Conservation (phyloP, 2,797 vertebrate species). For the Danionella dracula region DNA sequence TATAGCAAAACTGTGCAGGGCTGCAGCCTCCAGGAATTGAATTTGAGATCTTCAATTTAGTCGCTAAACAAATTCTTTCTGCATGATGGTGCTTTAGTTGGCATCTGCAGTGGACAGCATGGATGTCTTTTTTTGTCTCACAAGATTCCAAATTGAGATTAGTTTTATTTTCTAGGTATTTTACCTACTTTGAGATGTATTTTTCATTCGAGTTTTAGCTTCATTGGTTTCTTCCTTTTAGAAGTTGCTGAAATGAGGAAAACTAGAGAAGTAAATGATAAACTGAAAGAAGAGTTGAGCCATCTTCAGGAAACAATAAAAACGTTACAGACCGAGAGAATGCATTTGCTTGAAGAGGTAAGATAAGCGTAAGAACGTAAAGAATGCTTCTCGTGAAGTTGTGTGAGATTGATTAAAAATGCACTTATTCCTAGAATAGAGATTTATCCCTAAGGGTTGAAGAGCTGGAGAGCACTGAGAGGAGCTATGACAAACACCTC, state of each 20-base stretch:
- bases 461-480: not conserved
- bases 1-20: too few relatives aligned
- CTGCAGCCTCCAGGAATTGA: too few relatives aligned
- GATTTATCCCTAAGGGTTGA: not conserved
- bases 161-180: too few relatives aligned
- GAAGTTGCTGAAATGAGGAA: conserved; percentile 62
- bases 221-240: conserved; percentile 16
- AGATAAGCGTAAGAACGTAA: conserved; percentile 2
- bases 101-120: too few relatives aligned
- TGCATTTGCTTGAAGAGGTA: conserved; percentile 64
- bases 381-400: not conserved
- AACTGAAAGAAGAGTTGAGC: conserved; percentile 74
- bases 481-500: not conserved
- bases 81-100: too few relatives aligned
- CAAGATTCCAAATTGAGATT: too few relatives aligned
- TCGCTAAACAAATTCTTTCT: too few relatives aligned
- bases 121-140: too few relatives aligned
- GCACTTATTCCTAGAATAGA: conserved; percentile 7
- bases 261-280: conserved; percentile 71
- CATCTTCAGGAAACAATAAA: conserved; percentile 66
- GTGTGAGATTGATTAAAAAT: too few relatives aligned
- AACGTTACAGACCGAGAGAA: conserved; percentile 69
- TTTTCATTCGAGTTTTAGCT: too few relatives aligned
- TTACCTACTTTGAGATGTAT: too few relatives aligned
- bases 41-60: too few relatives aligned